Percentiles rank a stretch among this genome's conserved stretches.
Evolutionary conservation across 2,797 vertebrate species (phyloP).

Genomic region (Muscicapa comitata): DNA sequence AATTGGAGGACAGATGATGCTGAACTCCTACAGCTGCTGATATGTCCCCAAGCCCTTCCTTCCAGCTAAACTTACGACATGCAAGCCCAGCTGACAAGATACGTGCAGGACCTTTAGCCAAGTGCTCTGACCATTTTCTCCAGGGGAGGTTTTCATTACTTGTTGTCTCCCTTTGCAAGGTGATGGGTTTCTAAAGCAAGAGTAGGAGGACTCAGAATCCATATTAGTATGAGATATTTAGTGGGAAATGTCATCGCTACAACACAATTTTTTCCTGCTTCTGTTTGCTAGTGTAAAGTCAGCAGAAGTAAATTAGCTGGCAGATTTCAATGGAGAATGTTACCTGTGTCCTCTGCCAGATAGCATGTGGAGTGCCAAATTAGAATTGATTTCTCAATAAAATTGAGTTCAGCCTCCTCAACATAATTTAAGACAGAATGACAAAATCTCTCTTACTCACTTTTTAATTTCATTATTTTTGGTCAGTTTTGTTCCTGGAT

Average conservation of each 20-base stretch:
- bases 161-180: slow-evolving; percentile 1
- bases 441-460: slow-evolving; percentile 65
- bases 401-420: slow-evolving; percentile 74
- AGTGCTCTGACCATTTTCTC: neutral
- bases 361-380: slow-evolving; percentile 72
- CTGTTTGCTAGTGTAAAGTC: slow-evolving; percentile 65
- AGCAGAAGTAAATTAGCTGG: slow-evolving; percentile 73
- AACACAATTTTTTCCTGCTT: slow-evolving; percentile 27
- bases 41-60: slow-evolving; percentile 2
- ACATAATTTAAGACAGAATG: slow-evolving; percentile 71
- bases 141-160: neutral
- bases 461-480: slow-evolving; percentile 71
- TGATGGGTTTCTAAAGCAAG: slow-evolving; percentile 30
- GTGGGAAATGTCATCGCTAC: slow-evolving; percentile 39
- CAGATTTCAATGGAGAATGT: slow-evolving; percentile 70
- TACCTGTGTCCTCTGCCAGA: slow-evolving; percentile 70
- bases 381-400: slow-evolving; percentile 83
- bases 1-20: slow-evolving; percentile 49
- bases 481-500: slow-evolving; percentile 68
- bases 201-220: neutral
- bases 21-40: neutral
- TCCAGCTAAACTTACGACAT: neutral
- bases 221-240: slow-evolving; percentile 20
- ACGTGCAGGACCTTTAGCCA: neutral
- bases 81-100: neutral